Evolutionary conservation across 2,888 invertebrate species (phyloP).

Genomic region (Drosophila pseudotakahashii): DNA sequence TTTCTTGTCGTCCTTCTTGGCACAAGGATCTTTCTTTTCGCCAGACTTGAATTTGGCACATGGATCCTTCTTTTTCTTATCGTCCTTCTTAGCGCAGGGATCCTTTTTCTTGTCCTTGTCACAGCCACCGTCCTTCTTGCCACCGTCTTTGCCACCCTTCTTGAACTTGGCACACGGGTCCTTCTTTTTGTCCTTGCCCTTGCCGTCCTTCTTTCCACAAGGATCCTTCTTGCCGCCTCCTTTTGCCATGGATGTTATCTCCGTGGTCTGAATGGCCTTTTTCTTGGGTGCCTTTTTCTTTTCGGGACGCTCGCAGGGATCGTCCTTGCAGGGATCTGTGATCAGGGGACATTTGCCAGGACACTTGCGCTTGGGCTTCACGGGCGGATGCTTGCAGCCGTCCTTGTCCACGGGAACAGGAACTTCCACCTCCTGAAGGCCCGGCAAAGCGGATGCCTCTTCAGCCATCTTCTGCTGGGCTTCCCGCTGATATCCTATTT

Average conservation of each 20-base stretch:
- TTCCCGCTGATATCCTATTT: slow-evolving; percentile 1
- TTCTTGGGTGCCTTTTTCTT: slow-evolving; percentile 23
- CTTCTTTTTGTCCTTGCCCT: slow-evolving; percentile 8
- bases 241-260: slow-evolving; percentile 41
- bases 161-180: slow-evolving; percentile 8
- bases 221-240: slow-evolving; percentile 17
- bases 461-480: slow-evolving; percentile 2
- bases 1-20: slow-evolving; percentile 12
- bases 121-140: background rate
- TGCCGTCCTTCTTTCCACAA: background rate
- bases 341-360: slow-evolving; percentile 58
- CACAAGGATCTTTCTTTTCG: no score
- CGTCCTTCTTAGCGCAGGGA: slow-evolving; percentile 20
- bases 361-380: slow-evolving; percentile 67
- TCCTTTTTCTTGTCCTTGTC: slow-evolving; percentile 22
- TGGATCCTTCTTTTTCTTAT: slow-evolving; percentile 19
- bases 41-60: no score
- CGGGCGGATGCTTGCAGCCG: slow-evolving; percentile 63
- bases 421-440: slow-evolving; percentile 1
- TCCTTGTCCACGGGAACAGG: slow-evolving; percentile 52
- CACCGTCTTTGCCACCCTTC: background rate
- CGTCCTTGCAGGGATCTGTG: slow-evolving; percentile 61
- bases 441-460: background rate
- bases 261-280: slow-evolving; percentile 9
- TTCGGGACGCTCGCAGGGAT: slow-evolving; percentile 47